phyloP scores from a whole-genome alignment of 1,140 invertebrate genomes.

The Drosophila funebris region DNA sequence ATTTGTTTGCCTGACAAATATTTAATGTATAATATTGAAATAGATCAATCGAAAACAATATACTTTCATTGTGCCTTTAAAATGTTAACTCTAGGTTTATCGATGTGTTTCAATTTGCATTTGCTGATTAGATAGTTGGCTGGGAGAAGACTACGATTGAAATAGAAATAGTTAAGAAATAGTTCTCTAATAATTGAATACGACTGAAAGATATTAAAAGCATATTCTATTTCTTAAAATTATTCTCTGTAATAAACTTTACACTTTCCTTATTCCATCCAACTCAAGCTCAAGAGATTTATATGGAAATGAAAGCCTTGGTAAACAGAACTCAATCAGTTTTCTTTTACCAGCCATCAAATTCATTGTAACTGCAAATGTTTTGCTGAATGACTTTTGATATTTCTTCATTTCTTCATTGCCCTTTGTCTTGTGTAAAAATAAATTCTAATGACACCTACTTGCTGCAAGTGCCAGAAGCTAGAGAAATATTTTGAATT shows the following conservation, averaged over 20 bases:
- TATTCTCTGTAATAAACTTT: too few relatives aligned
- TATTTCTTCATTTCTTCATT: conserved; percentile 4
- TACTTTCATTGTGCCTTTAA: conserved; percentile 1
- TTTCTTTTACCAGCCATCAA: conserved; percentile 7
- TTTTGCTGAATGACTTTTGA: conserved; percentile 10
- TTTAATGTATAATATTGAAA: conserved; percentile 38
- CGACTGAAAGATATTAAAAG: too few relatives aligned
- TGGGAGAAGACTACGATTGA: neutral
- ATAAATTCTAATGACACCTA: conserved; percentile 14
- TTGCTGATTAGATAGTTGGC: neutral
- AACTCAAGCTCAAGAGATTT: neutral
- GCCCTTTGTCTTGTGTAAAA: neutral
- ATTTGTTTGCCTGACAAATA: conserved; percentile 36
- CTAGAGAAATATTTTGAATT: neutral
- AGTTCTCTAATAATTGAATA: too few relatives aligned
- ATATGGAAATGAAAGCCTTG: neutral
- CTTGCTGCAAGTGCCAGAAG: neutral
- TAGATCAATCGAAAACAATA: conserved; percentile 11
- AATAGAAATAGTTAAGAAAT: neutral
- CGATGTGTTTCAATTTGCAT: neutral
- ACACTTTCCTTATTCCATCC: neutral
- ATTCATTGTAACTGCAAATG: neutral
- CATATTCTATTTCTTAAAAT: too few relatives aligned
- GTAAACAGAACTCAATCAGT: neutral
- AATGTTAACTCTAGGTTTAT: neutral